These are phyloP conservation scores for Calidris pugnax DNA, from an alignment of 2,113 vertebrate genomes.

Conservation along the genomic window DNA sequence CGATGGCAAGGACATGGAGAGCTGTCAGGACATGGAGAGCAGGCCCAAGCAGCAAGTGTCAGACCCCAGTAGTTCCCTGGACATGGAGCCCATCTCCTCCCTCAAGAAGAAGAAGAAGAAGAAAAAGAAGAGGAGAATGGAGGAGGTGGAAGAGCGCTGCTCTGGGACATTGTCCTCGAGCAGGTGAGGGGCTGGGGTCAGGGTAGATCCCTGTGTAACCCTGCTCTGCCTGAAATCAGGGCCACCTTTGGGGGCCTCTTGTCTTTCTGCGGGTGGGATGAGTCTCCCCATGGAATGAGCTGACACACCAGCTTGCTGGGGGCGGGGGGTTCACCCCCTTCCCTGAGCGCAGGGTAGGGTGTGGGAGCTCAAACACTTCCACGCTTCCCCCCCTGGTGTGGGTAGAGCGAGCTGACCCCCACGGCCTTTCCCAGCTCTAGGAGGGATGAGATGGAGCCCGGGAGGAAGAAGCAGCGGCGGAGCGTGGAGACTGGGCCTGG, in stretches of 20 bases:
- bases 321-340: neutral
- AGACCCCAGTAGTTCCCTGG: neutral
- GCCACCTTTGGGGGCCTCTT: rapidly evolving
- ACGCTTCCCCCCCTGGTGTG: neutral
- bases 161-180: neutral
- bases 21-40: neutral
- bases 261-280: neutral
- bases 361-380: rapidly evolving
- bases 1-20: neutral
- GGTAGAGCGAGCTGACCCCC: neutral
- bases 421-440: neutral
- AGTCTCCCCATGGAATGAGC: neutral
- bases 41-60: neutral
- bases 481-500: neutral
- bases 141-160: neutral
- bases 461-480: neutral
- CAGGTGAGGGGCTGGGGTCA: constrained; percentile 22
- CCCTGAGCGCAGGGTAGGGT: rapidly evolving
- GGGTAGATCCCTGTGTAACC: rapidly evolving
- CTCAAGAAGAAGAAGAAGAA: constrained; percentile 31
- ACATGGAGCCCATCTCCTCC: neutral
- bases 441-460: neutral
- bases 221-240: rapidly evolving
- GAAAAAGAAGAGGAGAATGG: neutral
- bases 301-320: rapidly evolving